phyloP scores from a whole-genome alignment of 2,797 vertebrate genomes.

The Vultur gryphus region DNA sequence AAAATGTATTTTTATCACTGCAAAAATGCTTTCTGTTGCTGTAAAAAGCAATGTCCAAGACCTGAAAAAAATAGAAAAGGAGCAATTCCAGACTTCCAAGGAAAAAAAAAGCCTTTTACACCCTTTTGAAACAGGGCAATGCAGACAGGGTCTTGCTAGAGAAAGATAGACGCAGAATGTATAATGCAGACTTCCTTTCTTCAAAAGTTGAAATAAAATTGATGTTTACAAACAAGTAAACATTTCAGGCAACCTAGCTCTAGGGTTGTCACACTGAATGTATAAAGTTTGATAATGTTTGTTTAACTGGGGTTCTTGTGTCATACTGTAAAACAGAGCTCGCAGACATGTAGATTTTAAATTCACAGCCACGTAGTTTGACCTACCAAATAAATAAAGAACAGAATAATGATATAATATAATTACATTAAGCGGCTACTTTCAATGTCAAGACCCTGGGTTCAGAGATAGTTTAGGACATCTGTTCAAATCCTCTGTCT shows the following conservation, averaged over 20 bases:
- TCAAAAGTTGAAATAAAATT: background rate
- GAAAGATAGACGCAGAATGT: background rate
- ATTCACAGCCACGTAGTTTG: background rate
- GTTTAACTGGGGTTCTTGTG: background rate
- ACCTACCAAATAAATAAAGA: background rate
- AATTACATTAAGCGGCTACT: background rate
- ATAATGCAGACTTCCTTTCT: background rate
- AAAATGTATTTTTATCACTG: background rate
- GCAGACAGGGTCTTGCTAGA: background rate
- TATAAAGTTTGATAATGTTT: background rate
- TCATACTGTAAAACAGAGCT: background rate
- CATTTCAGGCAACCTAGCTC: background rate
- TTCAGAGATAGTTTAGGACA: background rate
- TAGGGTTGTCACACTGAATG: background rate
- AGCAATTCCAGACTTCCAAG: background rate
- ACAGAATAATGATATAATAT: background rate
- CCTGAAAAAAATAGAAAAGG: background rate
- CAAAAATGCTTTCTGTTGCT: background rate
- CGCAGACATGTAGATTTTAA: background rate
- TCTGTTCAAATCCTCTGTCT: background rate
- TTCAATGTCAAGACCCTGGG: background rate
- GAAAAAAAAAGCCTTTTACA: background rate
- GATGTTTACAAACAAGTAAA: background rate
- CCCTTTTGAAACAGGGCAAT: background rate
- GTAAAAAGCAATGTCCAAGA: background rate